Percentiles rank a stretch among this genome's conserved stretches.
phyloP scores from a whole-genome alignment of 2,113 vertebrate species.

The Smithornis capensis region DNA sequence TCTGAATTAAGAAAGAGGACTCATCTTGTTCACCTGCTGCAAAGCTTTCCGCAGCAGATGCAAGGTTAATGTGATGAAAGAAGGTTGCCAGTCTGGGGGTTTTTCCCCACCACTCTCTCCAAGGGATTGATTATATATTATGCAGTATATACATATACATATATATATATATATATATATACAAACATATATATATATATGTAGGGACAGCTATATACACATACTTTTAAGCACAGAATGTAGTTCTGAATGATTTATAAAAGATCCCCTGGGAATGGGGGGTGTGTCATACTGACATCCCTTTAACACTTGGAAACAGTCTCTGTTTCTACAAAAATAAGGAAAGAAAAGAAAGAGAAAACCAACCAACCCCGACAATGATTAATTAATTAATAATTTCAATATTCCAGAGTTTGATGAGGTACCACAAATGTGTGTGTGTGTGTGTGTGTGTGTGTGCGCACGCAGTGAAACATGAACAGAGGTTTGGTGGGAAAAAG shows the following conservation, averaged over 20 bases:
- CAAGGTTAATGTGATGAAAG: neutral
- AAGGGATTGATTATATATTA: neutral
- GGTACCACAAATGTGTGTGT: slow-evolving; percentile 30
- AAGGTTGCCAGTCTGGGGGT: neutral
- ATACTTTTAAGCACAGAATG: slow-evolving; percentile 54
- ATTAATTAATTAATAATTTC: slow-evolving; percentile 23
- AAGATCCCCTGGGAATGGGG: neutral
- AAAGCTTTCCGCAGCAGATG: neutral
- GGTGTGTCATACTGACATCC: neutral
- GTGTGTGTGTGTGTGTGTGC: neutral
- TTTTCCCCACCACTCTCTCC: neutral
- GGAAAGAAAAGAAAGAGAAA: neutral
- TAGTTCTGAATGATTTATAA: neutral
- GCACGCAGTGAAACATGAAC: neutral
- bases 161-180: neutral
- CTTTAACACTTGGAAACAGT: neutral
- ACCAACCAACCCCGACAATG: neutral
- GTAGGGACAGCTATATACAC: neutral
- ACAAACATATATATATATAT: neutral
- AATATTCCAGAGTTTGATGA: slow-evolving; percentile 46
- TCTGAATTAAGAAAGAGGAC: neutral
- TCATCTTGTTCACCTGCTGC: neutral
- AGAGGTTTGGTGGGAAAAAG: neutral
- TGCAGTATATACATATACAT: neutral
- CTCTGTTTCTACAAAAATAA: slow-evolving; percentile 54